Evolutionary conservation across 2,888 invertebrate species (phyloP).

Genomic region (Eupithecia insigniata): DNA sequence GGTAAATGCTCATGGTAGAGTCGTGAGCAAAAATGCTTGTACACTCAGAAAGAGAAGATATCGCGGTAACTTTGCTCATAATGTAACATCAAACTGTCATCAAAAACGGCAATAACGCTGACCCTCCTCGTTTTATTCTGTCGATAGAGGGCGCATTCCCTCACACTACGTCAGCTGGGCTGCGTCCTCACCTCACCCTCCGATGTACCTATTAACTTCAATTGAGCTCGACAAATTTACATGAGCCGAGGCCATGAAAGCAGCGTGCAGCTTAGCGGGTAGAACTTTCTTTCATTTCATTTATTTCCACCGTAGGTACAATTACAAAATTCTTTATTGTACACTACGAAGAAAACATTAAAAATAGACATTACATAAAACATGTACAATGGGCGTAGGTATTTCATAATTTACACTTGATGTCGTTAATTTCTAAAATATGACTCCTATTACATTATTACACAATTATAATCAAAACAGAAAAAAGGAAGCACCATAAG

Average conservation of each 20-base stretch:
- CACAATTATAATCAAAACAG: too few species aligned
- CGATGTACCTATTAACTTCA: slow-evolving; percentile 82
- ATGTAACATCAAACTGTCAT: slow-evolving; percentile 38
- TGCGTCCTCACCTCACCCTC: slow-evolving; percentile 70
- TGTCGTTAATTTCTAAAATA: too few species aligned
- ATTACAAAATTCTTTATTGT: too few species aligned
- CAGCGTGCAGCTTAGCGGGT: slow-evolving; percentile 40
- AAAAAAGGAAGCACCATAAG: too few species aligned
- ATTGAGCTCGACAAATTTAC: slow-evolving; percentile 84
- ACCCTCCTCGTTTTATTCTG: slow-evolving; percentile 53
- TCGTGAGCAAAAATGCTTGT: neutral
- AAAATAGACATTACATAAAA: too few species aligned
- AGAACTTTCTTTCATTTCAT: neutral
- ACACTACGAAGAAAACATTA: too few species aligned
- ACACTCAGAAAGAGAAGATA: neutral
- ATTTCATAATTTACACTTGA: too few species aligned
- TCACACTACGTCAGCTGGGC: slow-evolving; percentile 82
- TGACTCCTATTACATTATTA: too few species aligned
- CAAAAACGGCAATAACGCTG: slow-evolving; percentile 47
- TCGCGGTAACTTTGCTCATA: neutral
- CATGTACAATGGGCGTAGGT: too few species aligned
- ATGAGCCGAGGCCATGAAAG: slow-evolving; percentile 65
- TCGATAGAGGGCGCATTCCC: slow-evolving; percentile 82
- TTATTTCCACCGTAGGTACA: too few species aligned
- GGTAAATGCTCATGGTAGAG: too few species aligned